Evolutionary conservation across 2,888 invertebrate species (phyloP), one percentile per base, ranked within the genome.

Genomic region (Plusia festucae): DNA sequence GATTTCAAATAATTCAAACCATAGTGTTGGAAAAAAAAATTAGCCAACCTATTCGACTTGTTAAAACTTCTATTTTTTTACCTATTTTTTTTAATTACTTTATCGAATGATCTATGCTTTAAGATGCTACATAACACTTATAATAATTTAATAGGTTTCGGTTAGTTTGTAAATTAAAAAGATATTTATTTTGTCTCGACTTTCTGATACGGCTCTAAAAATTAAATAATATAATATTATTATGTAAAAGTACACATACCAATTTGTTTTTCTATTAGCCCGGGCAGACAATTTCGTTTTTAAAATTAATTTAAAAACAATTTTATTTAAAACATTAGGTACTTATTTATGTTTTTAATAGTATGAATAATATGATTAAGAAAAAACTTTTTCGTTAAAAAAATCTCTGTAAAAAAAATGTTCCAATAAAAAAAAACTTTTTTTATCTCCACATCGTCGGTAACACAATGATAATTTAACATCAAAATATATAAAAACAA

Each of bases 91-190:
- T 77, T 34, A 65, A 54, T 20, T 62, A n/a, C n/a, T 73, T 52
- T 69, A 55, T 78, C 81, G 80, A 80, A 51, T 61, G 67, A 65
- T 69, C 55, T 68, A 78, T 69, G 67, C 18, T 69, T 77, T 56
- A 32, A 76, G 65, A 63, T 11, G 66, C 79, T 82, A 79, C 67
- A 34, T 60, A 81, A 78, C 81, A 64, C 71, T 78, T 81, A 70
- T 16, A 51, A 60, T 64, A 74, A 20, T 78, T 81, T 64, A 18
- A 65, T 60, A 67, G 62, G 53, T 65, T 64, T 70, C 18, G 52
- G 55, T 65, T 70, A 52, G 30, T 63, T 60, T 53, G 6, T 53
- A 62, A 70, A 74, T 66, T 24, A 63, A 67, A 70, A 24, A 22
- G 65, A 16, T n/a, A 59, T 71, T 60, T 30, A 56, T 7, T 11